These are phyloP conservation scores for Progne subis DNA, from an alignment of 2,113 vertebrate genomes.

Conservation along the genomic window DNA sequence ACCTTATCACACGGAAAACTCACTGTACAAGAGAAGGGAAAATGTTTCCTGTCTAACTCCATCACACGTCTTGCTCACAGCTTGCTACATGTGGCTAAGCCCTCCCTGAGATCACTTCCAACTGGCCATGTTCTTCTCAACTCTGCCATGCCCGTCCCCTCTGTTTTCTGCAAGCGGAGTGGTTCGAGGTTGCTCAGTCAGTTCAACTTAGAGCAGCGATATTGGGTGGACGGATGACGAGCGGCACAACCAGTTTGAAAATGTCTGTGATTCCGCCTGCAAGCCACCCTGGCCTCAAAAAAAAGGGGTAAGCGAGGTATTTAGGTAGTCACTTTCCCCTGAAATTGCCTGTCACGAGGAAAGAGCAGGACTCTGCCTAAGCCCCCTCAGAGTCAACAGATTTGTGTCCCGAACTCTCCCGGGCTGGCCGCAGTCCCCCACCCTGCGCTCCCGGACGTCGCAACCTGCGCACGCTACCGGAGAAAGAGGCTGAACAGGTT, in stretches of 20 bases:
- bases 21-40: neutral
- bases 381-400: neutral
- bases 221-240: neutral
- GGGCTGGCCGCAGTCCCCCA: neutral
- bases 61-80: neutral
- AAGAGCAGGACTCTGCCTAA: neutral
- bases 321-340: neutral
- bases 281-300: neutral
- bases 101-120: conserved; percentile 1
- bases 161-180: neutral
- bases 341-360: neutral
- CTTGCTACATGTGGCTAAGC: neutral
- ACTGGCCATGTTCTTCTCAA: neutral
- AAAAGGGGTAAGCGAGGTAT: neutral
- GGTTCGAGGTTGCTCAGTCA: fast-evolving
- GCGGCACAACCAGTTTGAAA: neutral
- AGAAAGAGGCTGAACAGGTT: conserved; percentile 15
- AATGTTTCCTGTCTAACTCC: neutral
- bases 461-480: neutral
- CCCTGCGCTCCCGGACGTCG: neutral
- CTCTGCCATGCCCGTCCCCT: neutral
- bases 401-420: neutral
- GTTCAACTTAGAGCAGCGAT: neutral
- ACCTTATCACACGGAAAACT: neutral
- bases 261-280: neutral